These are phyloP conservation scores for Silurus glanis DNA, from an alignment of 2,113 vertebrate species.

Conservation along the genomic window DNA sequence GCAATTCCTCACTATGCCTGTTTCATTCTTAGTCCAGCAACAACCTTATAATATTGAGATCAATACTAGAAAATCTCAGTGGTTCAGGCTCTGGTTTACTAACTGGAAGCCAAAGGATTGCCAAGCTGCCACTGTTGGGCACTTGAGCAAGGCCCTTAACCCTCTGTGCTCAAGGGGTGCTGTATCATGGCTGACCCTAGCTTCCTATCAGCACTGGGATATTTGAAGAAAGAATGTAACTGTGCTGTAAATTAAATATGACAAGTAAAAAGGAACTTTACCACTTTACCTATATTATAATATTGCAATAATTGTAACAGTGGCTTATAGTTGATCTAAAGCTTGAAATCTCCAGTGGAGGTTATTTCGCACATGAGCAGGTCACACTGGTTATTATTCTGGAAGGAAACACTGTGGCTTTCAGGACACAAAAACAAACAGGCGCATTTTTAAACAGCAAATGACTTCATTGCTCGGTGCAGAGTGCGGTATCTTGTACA, in stretches of 20 bases:
- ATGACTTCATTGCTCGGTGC: not conserved
- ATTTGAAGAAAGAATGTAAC: no score
- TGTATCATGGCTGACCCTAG: no score
- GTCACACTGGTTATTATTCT: not conserved
- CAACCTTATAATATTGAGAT: not conserved
- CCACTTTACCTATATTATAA: no score
- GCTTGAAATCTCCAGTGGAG: not conserved
- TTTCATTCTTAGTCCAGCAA: not conserved
- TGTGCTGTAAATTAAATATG: no score
- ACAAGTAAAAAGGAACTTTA: no score
- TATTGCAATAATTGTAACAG: no score
- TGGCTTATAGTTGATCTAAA: not conserved
- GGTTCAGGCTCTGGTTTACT: no score
- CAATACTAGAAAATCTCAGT: not conserved
- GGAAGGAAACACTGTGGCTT: not conserved
- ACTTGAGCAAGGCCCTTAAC: no score
- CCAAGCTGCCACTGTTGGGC: no score
- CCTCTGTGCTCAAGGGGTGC: no score
- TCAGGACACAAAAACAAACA: not conserved
- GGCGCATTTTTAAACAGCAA: slow-evolving; percentile 7
- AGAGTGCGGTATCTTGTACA: not conserved
- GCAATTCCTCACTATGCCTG: not conserved
- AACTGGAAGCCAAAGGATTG: no score
- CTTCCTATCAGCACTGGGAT: no score
- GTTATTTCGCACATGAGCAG: not conserved